Evolutionary conservation across 1,140 invertebrate species (phyloP).

Genomic region (Cecropterus lyciades): DNA sequence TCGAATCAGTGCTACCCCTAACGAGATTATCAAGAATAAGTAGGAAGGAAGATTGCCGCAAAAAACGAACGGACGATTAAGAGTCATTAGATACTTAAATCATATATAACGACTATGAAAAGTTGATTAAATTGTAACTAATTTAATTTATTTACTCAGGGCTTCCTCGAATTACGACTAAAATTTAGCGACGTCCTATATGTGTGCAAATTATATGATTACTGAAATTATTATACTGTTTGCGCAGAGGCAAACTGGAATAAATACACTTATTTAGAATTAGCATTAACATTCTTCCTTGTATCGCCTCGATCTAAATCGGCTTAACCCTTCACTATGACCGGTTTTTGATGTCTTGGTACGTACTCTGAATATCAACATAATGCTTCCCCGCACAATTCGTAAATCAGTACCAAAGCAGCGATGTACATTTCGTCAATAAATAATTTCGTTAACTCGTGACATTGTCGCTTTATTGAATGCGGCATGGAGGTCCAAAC

Average conservation of each 20-base stretch:
- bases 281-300: slow-evolving; percentile 40
- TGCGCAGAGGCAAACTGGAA: too few species aligned
- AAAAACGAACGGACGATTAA: neutral
- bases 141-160: too few species aligned
- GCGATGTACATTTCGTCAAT: slow-evolving; percentile 50
- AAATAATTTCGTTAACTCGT: slow-evolving; percentile 10
- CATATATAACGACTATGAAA: too few species aligned
- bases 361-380: slow-evolving; percentile 23
- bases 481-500: slow-evolving; percentile 57
- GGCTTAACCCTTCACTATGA: slow-evolving; percentile 61
- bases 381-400: slow-evolving; percentile 22
- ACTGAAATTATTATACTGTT: too few species aligned
- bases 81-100: too few species aligned
- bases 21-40: neutral
- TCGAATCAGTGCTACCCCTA: neutral
- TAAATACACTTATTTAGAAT: too few species aligned
- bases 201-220: too few species aligned
- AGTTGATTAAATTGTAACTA: too few species aligned
- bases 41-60: neutral
- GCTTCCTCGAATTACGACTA: too few species aligned
- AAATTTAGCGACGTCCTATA: too few species aligned
- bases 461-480: slow-evolving; percentile 39
- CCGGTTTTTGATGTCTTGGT: slow-evolving; percentile 10
- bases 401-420: slow-evolving; percentile 19
- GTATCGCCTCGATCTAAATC: slow-evolving; percentile 75